Base-by-base conservation (phyloP, 2,797 vertebrate genomes). In the Tragelaphus oryx region DNA sequence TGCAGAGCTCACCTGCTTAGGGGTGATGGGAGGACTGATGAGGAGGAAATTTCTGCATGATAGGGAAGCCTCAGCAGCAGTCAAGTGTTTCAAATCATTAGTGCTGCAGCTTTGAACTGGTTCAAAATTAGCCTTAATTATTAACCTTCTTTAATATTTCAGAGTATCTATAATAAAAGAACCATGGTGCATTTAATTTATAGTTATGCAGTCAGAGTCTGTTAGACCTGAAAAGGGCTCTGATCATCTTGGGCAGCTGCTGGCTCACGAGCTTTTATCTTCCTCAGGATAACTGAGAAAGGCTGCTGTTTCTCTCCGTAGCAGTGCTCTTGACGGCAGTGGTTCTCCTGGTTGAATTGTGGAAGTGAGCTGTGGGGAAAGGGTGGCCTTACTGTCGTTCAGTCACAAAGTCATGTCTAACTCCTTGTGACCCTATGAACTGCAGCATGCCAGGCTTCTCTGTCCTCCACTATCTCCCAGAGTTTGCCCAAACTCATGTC, bases 61-160 rank as follows among this genome's bases (percentile, higher is more conserved):
- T 1, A 37, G 62, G 46, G 5, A 92, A 97, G 93, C 94, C 94
- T 95, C 95, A 97, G 90, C 95, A 94, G 52, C 68, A 84, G 78
- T 83, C 52, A 46, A 84, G 9, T 2, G 22, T 4, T 0, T 95
- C 33, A 54, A 50, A 76, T 93, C 87, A 84, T 94, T 94, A 93
- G 50, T 52, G 46, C 16, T 46, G 8, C 20, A 52, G 55, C 93
- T 95, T 87, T 87, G 91, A 95, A 89, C 88, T 76, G 22, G 50
- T 80, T 87, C 80, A 87, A 91, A 65, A 60, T 91, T 96, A 92
- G 55, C 81, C 65, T 93, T 94, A 97, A 96, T 96, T 95, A 96
- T 94, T 95, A 97, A 87, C 92, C 82, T 93, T 94, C 87, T 94
- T 96, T 82, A 96, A 96, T 96, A 95, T 97, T 96, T 94, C 50